Evolutionary conservation across 2,888 invertebrate genomes (phyloP).

Genomic region (Rhagonycha fulva): DNA sequence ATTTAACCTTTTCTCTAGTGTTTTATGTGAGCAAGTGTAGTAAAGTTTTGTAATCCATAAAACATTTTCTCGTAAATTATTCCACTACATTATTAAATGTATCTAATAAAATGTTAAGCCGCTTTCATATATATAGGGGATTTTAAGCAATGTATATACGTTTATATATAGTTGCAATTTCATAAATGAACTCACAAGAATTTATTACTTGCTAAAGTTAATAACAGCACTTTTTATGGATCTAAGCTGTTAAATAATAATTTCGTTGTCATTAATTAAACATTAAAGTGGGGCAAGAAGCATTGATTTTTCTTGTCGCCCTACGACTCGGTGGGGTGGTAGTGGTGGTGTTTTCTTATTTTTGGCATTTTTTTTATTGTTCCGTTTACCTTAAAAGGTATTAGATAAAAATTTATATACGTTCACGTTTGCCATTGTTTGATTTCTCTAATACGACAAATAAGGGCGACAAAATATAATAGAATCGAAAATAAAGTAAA

Average conservation of each 20-base stretch:
- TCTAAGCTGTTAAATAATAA: constrained; percentile 1
- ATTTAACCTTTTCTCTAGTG: background rate
- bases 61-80: constrained; percentile 14
- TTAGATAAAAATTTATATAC: constrained; percentile 5
- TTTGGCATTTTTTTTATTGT: background rate
- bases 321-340: background rate
- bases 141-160: constrained; percentile 11
- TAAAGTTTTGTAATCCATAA: constrained; percentile 10
- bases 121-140: constrained; percentile 8
- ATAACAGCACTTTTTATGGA: constrained; percentile 4
- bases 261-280: constrained; percentile 1
- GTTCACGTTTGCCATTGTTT: constrained; percentile 4
- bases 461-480: constrained; percentile 17
- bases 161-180: constrained; percentile 11
- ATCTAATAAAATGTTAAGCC: constrained; percentile 15
- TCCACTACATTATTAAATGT: constrained; percentile 13
- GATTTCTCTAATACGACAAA: constrained; percentile 4
- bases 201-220: constrained; percentile 15
- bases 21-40: background rate
- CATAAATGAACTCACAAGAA: constrained; percentile 18
- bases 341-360: background rate
- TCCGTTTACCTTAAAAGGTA: background rate
- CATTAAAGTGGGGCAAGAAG: background rate
- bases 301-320: background rate
- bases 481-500: constrained; percentile 13